phyloP scores from a whole-genome alignment of 2,888 invertebrate species.

The Dorcus hopei region DNA sequence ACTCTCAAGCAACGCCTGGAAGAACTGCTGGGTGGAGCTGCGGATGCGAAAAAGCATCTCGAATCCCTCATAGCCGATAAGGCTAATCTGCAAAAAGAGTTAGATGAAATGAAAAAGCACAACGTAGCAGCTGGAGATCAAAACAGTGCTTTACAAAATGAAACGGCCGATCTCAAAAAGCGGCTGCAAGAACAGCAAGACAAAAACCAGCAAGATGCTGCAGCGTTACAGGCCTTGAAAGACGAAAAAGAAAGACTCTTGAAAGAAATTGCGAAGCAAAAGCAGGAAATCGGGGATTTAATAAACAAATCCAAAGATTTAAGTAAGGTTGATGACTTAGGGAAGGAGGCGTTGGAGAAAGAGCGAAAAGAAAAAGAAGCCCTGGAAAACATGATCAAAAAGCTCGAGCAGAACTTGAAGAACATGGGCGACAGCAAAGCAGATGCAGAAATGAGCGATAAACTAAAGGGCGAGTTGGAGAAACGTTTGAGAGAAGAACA shows the following conservation, averaged over 20 bases:
- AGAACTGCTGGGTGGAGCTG: neutral
- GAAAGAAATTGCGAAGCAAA: conserved; percentile 31
- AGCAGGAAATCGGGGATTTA: conserved; percentile 29
- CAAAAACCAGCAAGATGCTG: conserved; percentile 2
- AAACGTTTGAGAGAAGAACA: conserved; percentile 8
- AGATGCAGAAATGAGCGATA: neutral
- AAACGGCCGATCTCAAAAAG: conserved; percentile 2
- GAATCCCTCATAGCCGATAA: neutral
- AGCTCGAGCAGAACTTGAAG: conserved; percentile 32
- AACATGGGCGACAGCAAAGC: conserved; percentile 3
- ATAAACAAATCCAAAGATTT: conserved; percentile 30
- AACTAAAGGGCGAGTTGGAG: conserved; percentile 11
- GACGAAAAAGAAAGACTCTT: conserved; percentile 33
- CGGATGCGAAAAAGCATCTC: neutral
- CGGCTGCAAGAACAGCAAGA: neutral
- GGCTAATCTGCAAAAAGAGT: conserved; percentile 16
- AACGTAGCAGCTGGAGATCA: neutral
- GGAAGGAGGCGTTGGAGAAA: conserved; percentile 23
- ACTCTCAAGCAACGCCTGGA: conserved; percentile 9
- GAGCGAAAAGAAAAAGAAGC: conserved; percentile 35
- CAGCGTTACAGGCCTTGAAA: conserved; percentile 23
- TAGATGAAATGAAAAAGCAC: conserved; percentile 15
- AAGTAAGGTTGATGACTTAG: conserved; percentile 10
- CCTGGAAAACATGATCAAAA: conserved; percentile 32
- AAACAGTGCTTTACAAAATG: neutral